Conservation (phyloP, 2,797 vertebrate species). For the Okamejei kenojei region DNA sequence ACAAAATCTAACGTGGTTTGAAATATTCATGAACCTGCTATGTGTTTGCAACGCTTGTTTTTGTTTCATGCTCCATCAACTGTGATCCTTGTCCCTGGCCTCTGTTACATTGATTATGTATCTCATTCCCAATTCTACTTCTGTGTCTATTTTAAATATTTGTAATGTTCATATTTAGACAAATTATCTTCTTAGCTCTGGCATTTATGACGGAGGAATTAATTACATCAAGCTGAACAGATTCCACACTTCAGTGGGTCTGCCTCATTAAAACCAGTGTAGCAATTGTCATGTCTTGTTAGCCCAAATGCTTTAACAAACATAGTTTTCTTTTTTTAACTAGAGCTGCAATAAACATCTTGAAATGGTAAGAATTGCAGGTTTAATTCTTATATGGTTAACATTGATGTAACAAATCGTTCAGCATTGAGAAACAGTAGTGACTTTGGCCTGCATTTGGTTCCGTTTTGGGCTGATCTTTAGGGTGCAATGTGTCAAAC, state of each 20-base stretch:
- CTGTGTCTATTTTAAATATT: not conserved
- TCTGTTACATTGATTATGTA: not conserved
- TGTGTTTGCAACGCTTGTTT: not conserved
- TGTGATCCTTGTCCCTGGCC: not conserved
- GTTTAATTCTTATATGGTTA: slow-evolving; percentile 22
- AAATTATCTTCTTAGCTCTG: not conserved
- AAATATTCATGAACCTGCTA: not conserved
- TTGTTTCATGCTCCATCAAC: not conserved
- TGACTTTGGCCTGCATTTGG: not conserved
- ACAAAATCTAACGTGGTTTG: not conserved
- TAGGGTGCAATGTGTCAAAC: not conserved
- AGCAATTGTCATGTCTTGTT: slow-evolving; percentile 2
- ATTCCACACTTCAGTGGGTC: not conserved
- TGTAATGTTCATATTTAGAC: not conserved
- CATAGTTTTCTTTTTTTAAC: slow-evolving; percentile 29
- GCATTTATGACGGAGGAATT: not conserved
- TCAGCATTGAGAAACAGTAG: not conserved
- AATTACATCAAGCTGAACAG: not conserved
- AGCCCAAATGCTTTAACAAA: slow-evolving; percentile 18
- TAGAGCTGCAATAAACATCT: slow-evolving; percentile 32
- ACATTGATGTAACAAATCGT: not conserved
- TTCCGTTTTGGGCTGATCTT: not conserved
- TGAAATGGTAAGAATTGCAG: slow-evolving; percentile 34
- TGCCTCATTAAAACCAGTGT: not conserved
- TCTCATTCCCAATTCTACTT: not conserved